Evolutionary conservation across 2,797 vertebrate species (phyloP).

Genomic region (Pseudochaenichthys georgianus): DNA sequence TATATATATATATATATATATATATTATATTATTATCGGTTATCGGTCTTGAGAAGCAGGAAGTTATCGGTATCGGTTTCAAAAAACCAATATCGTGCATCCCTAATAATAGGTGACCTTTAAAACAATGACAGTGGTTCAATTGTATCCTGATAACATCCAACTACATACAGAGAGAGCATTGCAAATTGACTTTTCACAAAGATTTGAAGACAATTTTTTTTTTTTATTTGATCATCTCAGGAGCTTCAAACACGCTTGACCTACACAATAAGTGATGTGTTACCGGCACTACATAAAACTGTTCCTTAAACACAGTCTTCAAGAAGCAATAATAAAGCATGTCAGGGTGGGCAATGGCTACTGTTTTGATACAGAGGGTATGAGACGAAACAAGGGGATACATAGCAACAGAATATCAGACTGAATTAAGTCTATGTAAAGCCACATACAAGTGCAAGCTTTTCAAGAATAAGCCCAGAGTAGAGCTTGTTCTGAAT

Average conservation of each 20-base stretch:
- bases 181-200: too few species aligned
- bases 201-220: background rate
- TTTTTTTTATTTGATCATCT: background rate
- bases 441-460: background rate
- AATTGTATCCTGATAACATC: too few species aligned
- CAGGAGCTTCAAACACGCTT: constrained; percentile 5
- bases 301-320: background rate
- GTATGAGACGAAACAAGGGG: background rate
- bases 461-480: background rate
- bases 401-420: background rate
- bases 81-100: too few species aligned
- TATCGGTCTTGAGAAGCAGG: too few species aligned
- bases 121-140: too few species aligned
- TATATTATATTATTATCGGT: too few species aligned
- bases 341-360: background rate
- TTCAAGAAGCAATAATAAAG: background rate
- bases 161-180: too few species aligned
- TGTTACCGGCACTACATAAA: background rate
- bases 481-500: background rate
- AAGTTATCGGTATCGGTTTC: too few species aligned
- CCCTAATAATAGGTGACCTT: too few species aligned
- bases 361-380: background rate
- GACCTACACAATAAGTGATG: background rate
- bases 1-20: too few species aligned
- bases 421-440: background rate